These are phyloP conservation scores for Trematocara unimaculatum DNA, from an alignment of 2,113 vertebrate species.

Conservation along the genomic window DNA sequence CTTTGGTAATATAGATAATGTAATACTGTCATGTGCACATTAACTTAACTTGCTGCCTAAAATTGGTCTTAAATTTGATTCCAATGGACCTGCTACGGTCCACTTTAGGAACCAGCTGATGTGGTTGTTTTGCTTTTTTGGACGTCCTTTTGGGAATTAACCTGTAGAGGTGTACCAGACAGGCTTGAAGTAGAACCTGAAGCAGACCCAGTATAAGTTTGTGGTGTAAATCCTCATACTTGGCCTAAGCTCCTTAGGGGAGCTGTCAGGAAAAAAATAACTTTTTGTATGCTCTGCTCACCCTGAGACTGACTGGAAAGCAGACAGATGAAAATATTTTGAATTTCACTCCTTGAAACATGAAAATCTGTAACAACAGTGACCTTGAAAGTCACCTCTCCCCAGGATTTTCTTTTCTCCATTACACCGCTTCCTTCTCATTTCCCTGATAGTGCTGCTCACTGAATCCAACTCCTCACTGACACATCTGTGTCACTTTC, in stretches of 20 bases:
- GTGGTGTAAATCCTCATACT: not conserved
- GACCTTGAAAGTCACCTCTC: not conserved
- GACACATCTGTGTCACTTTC: not conserved
- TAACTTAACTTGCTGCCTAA: not conserved
- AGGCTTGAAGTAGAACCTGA: not conserved
- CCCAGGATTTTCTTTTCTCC: not conserved
- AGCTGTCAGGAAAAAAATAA: not conserved
- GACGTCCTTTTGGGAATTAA: not conserved
- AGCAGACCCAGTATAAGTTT: not conserved
- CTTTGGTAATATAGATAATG: not conserved
- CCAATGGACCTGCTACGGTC: not conserved
- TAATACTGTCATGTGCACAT: not conserved
- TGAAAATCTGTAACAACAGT: not conserved
- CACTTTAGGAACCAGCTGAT: not conserved
- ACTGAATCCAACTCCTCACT: not conserved
- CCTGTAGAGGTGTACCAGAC: not conserved
- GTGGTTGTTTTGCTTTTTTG: not conserved
- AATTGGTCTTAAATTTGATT: not conserved
- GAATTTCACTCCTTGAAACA: not conserved
- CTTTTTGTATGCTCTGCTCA: not conserved
- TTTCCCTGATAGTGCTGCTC: not conserved
- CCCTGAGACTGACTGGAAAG: not conserved
- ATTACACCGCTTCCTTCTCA: not conserved
- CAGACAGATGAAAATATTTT: not conserved
- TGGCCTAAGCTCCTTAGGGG: not conserved